Percentiles rank a stretch among this genome's conserved stretches.
Evolutionary conservation across 2,888 invertebrate genomes (phyloP).

Genomic region (Autographa gamma): DNA sequence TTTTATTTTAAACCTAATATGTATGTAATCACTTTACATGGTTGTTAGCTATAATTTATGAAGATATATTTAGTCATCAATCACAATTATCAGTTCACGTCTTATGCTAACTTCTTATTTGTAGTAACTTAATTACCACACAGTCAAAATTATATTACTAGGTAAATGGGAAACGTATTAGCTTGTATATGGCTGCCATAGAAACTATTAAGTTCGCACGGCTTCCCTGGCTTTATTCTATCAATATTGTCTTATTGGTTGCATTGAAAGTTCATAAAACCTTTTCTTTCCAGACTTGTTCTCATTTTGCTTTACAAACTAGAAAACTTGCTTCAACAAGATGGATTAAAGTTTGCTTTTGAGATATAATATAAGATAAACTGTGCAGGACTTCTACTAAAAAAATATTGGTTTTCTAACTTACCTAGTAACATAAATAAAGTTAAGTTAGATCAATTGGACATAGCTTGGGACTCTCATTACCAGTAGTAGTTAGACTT

Average conservation of each 20-base stretch:
- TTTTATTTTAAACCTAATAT: no score
- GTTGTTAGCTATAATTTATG: no score
- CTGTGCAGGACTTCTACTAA: background rate
- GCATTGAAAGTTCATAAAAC: background rate
- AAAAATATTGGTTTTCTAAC: no score
- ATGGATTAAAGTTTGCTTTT: background rate
- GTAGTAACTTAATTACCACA: no score
- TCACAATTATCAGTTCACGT: no score
- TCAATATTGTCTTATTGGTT: background rate
- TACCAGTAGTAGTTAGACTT: no score
- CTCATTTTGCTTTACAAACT: background rate
- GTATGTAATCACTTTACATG: no score
- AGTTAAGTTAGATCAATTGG: no score
- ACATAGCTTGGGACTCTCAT: no score
- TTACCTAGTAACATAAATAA: no score
- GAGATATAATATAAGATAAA: background rate
- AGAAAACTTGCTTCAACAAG: background rate
- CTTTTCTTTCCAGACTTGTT: background rate
- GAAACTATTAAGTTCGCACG: slow-evolving; percentile 24
- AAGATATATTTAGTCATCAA: no score
- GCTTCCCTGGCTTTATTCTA: slow-evolving; percentile 16
- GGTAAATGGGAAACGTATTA: slow-evolving; percentile 25
- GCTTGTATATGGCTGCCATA: background rate
- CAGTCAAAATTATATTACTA: background rate
- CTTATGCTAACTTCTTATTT: no score